Base-by-base conservation (phyloP, 2,113 vertebrate genomes). In the Oxyura jamaicensis region DNA sequence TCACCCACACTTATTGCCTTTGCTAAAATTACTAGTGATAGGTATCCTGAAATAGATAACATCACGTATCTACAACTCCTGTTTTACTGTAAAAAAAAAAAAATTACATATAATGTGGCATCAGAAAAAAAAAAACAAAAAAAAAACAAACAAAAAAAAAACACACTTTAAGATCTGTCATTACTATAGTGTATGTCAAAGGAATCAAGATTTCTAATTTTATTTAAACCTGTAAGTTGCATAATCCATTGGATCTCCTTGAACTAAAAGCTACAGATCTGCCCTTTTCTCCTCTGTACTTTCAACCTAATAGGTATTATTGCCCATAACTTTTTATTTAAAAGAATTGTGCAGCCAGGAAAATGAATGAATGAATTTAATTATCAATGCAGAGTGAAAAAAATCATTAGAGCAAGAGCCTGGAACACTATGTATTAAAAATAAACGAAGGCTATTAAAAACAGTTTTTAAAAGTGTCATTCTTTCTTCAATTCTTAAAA, bases 281-380 rank as follows among this genome's bases (percentile, higher is more conserved):
- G 97, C 96, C 97, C 98, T 98, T 98, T 97, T 97, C 97, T 98
- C 97, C 97, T 98, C 95, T 98, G 79, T 94, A 97, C 96, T 95
- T 95, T 82, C 93, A 97, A 95, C 72, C 41, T 97, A 96, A 98
- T 98, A 98, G 96, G 97, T 98, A 98, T 98, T 98, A 98, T 97
- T 97, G 97, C 97, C 98, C 97, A 98, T 98, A 98, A 98, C 98
- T 98, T 98, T 98, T 98, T 98, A 98, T 97, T 98, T 98, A 98
- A 98, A 98, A 98, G 97, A 98, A 98, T 97, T 94, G 97, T 98
- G 97, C 93, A 97, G 98, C 98, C 97, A 97, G 97, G 98, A 97
- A 98, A 98, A 98, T 98, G 98, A 99, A 98, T 98, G 98, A 99
- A 99, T 98, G 97, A 98, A 99, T 98, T 98, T 98, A 98, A 99